phyloP scores from a whole-genome alignment of 2,888 invertebrate genomes.

The Drepana falcataria region DNA sequence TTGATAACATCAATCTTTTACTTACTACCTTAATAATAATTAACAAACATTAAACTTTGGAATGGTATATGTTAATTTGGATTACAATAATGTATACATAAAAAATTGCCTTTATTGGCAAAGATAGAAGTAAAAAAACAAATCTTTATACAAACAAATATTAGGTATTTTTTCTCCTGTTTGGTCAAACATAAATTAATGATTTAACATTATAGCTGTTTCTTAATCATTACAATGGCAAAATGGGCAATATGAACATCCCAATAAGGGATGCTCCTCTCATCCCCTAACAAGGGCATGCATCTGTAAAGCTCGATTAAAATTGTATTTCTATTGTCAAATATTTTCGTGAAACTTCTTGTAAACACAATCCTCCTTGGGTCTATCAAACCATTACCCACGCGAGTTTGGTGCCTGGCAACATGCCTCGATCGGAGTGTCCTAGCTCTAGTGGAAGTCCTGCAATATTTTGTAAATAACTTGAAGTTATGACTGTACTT shows the following conservation, averaged over 20 bases:
- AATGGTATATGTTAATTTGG: too few species aligned
- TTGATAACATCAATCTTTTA: too few species aligned
- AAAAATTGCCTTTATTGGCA: too few species aligned
- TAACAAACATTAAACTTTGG: too few species aligned
- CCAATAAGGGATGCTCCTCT: constrained; percentile 53
- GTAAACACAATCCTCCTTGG: constrained; percentile 26
- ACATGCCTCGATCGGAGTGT: constrained; percentile 21
- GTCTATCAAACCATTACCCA: constrained; percentile 17
- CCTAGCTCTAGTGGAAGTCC: constrained; percentile 27
- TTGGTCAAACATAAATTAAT: too few species aligned
- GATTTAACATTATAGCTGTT: background rate
- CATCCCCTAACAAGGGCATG: constrained; percentile 63
- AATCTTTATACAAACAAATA: too few species aligned
- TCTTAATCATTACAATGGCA: constrained; percentile 39
- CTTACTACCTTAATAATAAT: too few species aligned
- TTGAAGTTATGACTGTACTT: constrained; percentile 52
- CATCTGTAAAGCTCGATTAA: constrained; percentile 57
- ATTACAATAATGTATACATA: too few species aligned
- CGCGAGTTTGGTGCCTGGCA: constrained; percentile 21
- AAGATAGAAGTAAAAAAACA: too few species aligned
- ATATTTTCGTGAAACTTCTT: constrained; percentile 35
- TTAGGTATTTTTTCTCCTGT: too few species aligned
- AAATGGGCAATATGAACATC: constrained; percentile 55
- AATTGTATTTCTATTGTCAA: constrained; percentile 29
- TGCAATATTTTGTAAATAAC: constrained; percentile 27